Evolutionary conservation across 2,797 vertebrate species (phyloP).

Genomic region (Bovichtus diacanthus): DNA sequence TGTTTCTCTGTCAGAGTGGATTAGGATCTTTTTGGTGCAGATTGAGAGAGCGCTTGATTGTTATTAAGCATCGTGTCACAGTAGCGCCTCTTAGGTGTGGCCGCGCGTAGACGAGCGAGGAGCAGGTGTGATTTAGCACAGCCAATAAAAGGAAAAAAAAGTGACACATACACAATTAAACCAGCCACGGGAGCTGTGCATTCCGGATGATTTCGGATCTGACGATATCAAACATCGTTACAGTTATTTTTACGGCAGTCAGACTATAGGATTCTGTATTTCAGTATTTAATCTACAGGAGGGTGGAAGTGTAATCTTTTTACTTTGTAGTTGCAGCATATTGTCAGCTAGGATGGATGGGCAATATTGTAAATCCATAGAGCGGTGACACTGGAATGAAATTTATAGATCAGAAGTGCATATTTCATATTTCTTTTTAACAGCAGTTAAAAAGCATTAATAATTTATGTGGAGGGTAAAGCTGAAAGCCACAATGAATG

Average conservation of each 20-base stretch:
- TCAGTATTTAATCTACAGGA: constrained; percentile 48
- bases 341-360: constrained; percentile 63
- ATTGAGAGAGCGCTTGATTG: constrained; percentile 94
- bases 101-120: constrained; percentile 92
- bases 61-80: constrained; percentile 93
- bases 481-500: constrained; percentile 88
- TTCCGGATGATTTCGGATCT: constrained; percentile 61
- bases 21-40: constrained; percentile 93
- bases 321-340: constrained; percentile 45
- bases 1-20: constrained; percentile 94
- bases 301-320: constrained; percentile 49
- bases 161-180: constrained; percentile 78
- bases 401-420: constrained; percentile 70
- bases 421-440: constrained; percentile 84
- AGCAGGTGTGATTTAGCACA: constrained; percentile 94
- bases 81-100: constrained; percentile 93
- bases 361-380: constrained; percentile 58
- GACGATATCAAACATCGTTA: constrained; percentile 52
- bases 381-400: constrained; percentile 63
- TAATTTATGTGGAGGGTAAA: constrained; percentile 88
- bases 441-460: constrained; percentile 87
- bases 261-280: constrained; percentile 37
- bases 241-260: constrained; percentile 56
- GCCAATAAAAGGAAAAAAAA: constrained; percentile 80
- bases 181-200: constrained; percentile 83